Base-by-base conservation (phyloP, 2,113 vertebrate species). In the Dasypus novemcinctus region DNA sequence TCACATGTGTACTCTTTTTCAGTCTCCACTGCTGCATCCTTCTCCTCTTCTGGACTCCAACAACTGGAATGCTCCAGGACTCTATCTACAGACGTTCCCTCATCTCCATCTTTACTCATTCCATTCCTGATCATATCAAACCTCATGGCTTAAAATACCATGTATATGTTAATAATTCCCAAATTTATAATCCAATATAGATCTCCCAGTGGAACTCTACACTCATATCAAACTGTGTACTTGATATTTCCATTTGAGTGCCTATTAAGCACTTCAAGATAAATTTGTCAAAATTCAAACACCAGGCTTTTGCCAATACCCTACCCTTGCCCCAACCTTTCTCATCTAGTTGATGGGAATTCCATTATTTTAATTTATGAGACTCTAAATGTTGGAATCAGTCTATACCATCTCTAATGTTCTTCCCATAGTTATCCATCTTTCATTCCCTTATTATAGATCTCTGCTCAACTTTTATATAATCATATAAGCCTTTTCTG, bases 351-450 rank as follows among this genome's bases (percentile, higher is more conserved):
- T 81, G 63, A 63, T 74, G 23, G 43, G 38, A 78, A 83, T 69
- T 81, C 21, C n/a, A 69, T 78, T 17, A 68, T 90, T 94, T 91
- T 87, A 92, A 59, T 25, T 66, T 13, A 94, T 85, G n/a, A 84
- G 25, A 80, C 3, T 93, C 38, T 57, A 79, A 91, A 66, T 9
- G 10, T 66, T 76, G 54, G 10, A 95, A 72, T 66, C 23, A 86
- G 1, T 18, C 75, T 71, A 81, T 29, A 81, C 13, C 20, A 81
- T 69, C 29, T 90, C 54, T 90, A 66, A 52, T 68, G 46, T 68
- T 83, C 18, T 86, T 82, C 38, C 59, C 21, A 49, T 5, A 91
- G 54, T 59, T 71, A 43, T 17, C 6, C 7, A 23, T 72, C 15
- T 83, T 92, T 92, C 38, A 82, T 6, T 87, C 2, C 38, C 15